Base-by-base conservation (phyloP, 2,797 vertebrate genomes). In the Columba guinea region DNA sequence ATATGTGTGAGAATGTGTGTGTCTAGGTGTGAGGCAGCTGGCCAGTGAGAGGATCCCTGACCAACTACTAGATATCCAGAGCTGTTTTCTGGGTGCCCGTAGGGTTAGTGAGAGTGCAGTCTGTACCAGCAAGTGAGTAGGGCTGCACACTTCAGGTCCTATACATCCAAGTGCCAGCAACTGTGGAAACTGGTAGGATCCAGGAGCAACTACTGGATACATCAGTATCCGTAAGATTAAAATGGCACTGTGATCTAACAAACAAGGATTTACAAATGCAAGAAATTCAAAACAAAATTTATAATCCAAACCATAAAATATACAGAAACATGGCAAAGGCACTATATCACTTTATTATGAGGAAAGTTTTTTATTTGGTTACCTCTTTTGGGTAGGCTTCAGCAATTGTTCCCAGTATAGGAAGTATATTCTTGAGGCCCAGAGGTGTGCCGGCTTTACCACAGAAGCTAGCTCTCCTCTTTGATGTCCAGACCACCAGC, bases 1-100 rank as follows among this genome's bases (percentile, higher is more conserved):
- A 16, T 8, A 39, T 19, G 59, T 16, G 4, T 55, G 37, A 1
- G 3, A 21, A 22, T n/a, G 16, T 41, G 3, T 6, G 2, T 44
- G 37, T 32, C 14, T 52, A 48, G 6, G 34, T 24, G 4, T 67
- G 62, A 75, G 52, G 60, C 35, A 69, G 7, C 30, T 44, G 48
- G 26, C 27, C 27, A 11, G 13, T 44, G 44, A 75, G 21, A 75
- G 37, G 49, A 23, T 67, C 39, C 26, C 44, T 67, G 67, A 35
- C 3, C 44, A 62, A 44, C 23, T 60, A 13, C 26, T 48, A 48
- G 26, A 23, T 32, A 37, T 53, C 27, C 67, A 83, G 27, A 86
- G 34, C 12, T 53, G 76, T 19, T 8, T 76, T 53, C 49, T 49
- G 11, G 73, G 63, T 34, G 49, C 53, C 18, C 44, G 30, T 3